These are phyloP conservation scores for Mnemiopsis leidyi DNA, from an alignment of 37 sponge, comb jelly and placozoan species.

Conservation along the genomic window DNA sequence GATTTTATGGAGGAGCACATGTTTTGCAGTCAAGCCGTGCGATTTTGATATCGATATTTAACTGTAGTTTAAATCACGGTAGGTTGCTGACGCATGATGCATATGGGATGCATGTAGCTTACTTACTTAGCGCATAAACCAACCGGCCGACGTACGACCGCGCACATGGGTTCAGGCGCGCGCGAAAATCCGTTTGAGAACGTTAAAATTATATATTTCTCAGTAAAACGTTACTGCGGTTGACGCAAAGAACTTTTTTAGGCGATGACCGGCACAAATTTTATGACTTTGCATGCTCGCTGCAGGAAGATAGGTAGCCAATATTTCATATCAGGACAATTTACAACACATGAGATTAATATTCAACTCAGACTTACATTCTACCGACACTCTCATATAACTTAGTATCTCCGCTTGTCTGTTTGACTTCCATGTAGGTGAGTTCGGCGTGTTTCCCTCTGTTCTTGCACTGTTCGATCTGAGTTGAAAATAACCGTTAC, in stretches of 20 bases:
- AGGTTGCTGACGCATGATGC: too few species aligned
- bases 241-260: neutral
- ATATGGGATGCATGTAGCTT: too few species aligned
- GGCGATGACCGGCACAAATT: neutral
- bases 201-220: neutral
- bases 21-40: too few species aligned
- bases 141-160: too few species aligned
- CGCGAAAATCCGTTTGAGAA: neutral
- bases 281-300: neutral
- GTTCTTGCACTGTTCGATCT: slow-evolving; percentile 45
- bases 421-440: slow-evolving; percentile 32
- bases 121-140: too few species aligned
- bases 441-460: slow-evolving; percentile 57
- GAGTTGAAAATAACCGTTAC: neutral
- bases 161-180: too few species aligned
- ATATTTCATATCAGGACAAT: too few species aligned
- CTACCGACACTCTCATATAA: slow-evolving; percentile 40
- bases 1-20: too few species aligned
- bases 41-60: too few species aligned
- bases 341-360: neutral
- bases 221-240: neutral
- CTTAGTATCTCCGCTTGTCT: neutral
- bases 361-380: neutral
- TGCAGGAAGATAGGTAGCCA: too few species aligned
- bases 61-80: too few species aligned